These are phyloP conservation scores for Cyanoderma ruficeps DNA, from an alignment of 2,113 vertebrate species.

Conservation along the genomic window DNA sequence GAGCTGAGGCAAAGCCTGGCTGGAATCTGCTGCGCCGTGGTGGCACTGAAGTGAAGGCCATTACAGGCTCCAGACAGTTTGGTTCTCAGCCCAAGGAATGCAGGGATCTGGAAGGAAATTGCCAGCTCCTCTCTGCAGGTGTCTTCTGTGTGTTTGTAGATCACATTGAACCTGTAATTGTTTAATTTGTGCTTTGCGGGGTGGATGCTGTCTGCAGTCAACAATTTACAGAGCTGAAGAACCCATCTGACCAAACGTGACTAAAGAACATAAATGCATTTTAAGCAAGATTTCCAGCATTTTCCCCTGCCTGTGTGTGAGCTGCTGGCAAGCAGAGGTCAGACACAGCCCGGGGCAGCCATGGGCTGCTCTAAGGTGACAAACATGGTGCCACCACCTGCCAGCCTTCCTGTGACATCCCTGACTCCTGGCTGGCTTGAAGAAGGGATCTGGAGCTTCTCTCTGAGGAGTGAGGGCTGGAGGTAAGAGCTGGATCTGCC, in stretches of 20 bases:
- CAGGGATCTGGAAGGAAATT: neutral
- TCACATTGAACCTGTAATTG: neutral
- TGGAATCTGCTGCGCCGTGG: neutral
- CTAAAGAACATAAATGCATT: neutral
- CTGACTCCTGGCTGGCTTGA: neutral
- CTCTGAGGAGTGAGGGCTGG: neutral
- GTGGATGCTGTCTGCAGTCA: neutral
- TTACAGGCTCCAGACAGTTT: neutral
- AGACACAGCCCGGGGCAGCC: neutral
- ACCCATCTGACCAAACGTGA: fast-evolving
- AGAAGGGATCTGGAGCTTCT: neutral
- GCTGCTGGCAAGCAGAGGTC: neutral
- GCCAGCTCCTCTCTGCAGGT: neutral
- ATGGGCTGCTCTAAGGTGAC: neutral
- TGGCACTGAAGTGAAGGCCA: neutral
- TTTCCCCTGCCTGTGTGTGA: neutral
- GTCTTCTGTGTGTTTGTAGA: neutral
- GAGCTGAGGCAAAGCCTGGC: neutral
- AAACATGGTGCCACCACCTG: neutral
- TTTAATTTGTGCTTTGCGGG: neutral
- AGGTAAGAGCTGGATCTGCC: neutral
- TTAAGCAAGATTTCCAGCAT: neutral
- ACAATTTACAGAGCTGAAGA: neutral
- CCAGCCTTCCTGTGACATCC: neutral
- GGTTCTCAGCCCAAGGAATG: neutral